Percentiles rank a stretch among this genome's conserved stretches.
These are phyloP conservation scores for Myioborus miniatus DNA, from an alignment of 2,797 vertebrate species.

Conservation along the genomic window DNA sequence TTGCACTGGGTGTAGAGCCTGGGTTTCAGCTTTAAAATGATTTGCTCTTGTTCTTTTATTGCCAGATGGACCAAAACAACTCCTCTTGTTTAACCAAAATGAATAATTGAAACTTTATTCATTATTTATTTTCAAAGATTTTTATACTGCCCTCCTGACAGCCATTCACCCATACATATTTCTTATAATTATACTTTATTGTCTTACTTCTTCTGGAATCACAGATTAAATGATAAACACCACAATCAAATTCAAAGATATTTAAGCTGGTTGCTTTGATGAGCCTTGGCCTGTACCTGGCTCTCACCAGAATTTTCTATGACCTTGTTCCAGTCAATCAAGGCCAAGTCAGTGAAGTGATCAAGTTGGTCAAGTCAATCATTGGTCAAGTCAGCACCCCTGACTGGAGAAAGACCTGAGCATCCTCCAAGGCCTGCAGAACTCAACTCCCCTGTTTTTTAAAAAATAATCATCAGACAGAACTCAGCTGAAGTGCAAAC, in stretches of 20 bases:
- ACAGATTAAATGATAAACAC: neutral
- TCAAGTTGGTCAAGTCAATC: neutral
- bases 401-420: neutral
- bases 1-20: neutral
- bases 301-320: neutral
- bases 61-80: neutral
- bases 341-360: neutral
- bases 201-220: neutral
- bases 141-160: neutral
- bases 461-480: neutral
- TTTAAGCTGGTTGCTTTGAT: neutral
- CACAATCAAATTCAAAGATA: neutral
- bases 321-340: neutral
- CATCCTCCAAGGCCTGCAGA: neutral
- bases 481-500: neutral
- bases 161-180: neutral
- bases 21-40: neutral
- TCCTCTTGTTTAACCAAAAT: neutral
- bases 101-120: neutral
- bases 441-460: rapidly evolving
- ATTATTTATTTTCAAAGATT: neutral
- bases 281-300: neutral
- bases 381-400: neutral
- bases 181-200: neutral
- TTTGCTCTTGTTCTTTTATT: neutral